phyloP scores from a whole-genome alignment of 2,888 invertebrate genomes.

The Masnerella sp. region DNA sequence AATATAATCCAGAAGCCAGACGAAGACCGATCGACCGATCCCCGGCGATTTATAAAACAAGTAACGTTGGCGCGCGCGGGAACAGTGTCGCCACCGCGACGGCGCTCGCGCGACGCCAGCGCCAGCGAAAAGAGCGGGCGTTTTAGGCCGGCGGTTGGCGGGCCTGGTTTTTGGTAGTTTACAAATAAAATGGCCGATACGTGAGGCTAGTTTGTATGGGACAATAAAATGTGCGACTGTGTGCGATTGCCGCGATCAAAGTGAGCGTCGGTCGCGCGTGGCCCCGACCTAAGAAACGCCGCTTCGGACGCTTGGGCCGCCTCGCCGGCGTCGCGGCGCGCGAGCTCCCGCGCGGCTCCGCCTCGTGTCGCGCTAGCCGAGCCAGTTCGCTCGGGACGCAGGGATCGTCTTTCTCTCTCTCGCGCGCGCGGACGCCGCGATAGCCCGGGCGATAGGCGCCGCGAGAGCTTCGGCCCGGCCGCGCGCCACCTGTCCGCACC shows the following conservation, averaged over 20 bases:
- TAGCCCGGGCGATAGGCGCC: slow-evolving; percentile 15
- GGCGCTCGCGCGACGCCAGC: slow-evolving; percentile 65
- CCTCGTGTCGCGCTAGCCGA: slow-evolving; percentile 47
- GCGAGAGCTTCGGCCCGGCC: background rate
- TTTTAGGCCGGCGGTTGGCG: slow-evolving; percentile 68
- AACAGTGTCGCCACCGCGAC: slow-evolving; percentile 72
- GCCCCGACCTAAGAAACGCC: slow-evolving; percentile 58
- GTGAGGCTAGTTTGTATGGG: slow-evolving; percentile 76
- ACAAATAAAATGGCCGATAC: slow-evolving; percentile 78
- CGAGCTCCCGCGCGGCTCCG: slow-evolving; percentile 29
- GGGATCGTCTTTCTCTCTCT: slow-evolving; percentile 33
- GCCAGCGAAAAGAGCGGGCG: slow-evolving; percentile 74
- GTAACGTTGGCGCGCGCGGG: slow-evolving; percentile 67
- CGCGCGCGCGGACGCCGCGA: slow-evolving; percentile 42
- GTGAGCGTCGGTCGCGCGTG: slow-evolving; percentile 69
- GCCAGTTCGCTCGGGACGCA: slow-evolving; percentile 51
- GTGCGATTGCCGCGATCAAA: slow-evolving; percentile 69
- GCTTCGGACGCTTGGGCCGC: slow-evolving; percentile 29
- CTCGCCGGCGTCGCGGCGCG: slow-evolving; percentile 31
- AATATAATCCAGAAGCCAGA: too few relatives aligned
- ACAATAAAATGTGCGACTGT: slow-evolving; percentile 70
- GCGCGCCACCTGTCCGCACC: too few relatives aligned
- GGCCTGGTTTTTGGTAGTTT: slow-evolving; percentile 76
- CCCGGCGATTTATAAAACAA: too few relatives aligned
- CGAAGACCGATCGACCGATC: too few relatives aligned